phyloP scores from a whole-genome alignment of 2,888 invertebrate species.

The Macroteleia sp. region DNA sequence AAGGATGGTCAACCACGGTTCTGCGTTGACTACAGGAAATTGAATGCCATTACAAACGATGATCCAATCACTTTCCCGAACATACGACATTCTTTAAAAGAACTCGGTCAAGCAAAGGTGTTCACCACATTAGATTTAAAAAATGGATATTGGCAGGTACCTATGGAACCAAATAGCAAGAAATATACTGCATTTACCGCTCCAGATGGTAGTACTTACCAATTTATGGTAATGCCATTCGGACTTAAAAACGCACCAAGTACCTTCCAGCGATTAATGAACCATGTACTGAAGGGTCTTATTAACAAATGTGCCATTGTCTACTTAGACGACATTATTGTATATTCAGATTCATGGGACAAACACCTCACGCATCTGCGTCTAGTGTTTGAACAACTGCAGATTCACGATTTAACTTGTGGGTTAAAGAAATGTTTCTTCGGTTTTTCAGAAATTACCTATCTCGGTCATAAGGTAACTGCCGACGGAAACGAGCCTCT shows the following conservation, averaged over 20 bases:
- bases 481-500: neutral
- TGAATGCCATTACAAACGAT: too few species aligned
- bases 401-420: neutral
- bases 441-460: neutral
- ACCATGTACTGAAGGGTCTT: constrained; percentile 55
- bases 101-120: too few species aligned
- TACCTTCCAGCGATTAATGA: constrained; percentile 64
- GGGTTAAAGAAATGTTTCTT: neutral
- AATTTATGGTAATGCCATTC: constrained; percentile 62
- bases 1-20: too few species aligned
- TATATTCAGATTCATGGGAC: constrained; percentile 55
- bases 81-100: too few species aligned
- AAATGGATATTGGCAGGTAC: too few species aligned
- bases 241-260: constrained; percentile 68
- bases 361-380: constrained; percentile 23
- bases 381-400: neutral
- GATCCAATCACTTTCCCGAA: too few species aligned
- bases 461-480: neutral
- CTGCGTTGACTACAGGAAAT: too few species aligned
- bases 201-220: constrained; percentile 40
- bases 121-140: too few species aligned
- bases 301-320: constrained; percentile 52
- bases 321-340: constrained; percentile 65
- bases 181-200: constrained; percentile 35
- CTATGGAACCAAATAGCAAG: too few species aligned